A percentile compares a stretch with the other conserved stretches of the same genome.
Evolutionary conservation across 2,888 invertebrate species (phyloP).

Genomic region (Conops quadrifasciatus): DNA sequence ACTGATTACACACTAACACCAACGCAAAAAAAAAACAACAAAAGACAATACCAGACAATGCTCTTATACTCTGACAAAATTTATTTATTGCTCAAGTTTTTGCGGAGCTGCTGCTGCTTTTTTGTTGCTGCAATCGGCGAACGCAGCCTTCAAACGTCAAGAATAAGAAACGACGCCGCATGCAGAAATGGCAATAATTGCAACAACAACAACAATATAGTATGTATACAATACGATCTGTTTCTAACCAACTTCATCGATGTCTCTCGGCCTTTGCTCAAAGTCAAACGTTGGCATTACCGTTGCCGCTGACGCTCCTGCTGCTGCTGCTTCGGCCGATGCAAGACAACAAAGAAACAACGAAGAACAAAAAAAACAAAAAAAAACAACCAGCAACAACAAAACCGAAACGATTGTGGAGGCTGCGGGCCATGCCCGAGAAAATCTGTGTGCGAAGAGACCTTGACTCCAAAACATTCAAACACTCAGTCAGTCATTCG

Average conservation of each 20-base stretch:
- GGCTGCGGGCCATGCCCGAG: conserved; percentile 43
- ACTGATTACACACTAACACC: too few species aligned
- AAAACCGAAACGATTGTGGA: not conserved
- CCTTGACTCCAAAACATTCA: conserved; percentile 42
- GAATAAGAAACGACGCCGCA: too few species aligned
- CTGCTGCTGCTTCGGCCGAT: too few species aligned
- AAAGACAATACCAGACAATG: too few species aligned
- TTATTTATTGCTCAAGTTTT: too few species aligned
- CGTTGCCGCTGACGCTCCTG: too few species aligned
- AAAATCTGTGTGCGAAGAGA: conserved; percentile 43
- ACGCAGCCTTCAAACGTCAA: not conserved
- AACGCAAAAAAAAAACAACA: too few species aligned
- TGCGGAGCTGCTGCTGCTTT: too few species aligned
- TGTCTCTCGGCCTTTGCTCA: conserved; percentile 8
- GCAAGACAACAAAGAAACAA: not conserved
- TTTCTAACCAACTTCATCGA: not conserved
- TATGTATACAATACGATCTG: too few species aligned
- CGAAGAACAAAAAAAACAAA: conserved; percentile 5
- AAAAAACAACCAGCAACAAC: not conserved
- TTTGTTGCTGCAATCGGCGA: not conserved
- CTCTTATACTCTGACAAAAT: too few species aligned
- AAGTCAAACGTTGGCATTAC: conserved; percentile 21
- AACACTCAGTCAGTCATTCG: not conserved
- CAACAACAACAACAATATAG: too few species aligned
- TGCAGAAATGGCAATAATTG: too few species aligned